These are phyloP conservation scores for Rhabdophis nuchalis DNA, from an alignment of 2,797 vertebrate genomes.

Conservation along the genomic window DNA sequence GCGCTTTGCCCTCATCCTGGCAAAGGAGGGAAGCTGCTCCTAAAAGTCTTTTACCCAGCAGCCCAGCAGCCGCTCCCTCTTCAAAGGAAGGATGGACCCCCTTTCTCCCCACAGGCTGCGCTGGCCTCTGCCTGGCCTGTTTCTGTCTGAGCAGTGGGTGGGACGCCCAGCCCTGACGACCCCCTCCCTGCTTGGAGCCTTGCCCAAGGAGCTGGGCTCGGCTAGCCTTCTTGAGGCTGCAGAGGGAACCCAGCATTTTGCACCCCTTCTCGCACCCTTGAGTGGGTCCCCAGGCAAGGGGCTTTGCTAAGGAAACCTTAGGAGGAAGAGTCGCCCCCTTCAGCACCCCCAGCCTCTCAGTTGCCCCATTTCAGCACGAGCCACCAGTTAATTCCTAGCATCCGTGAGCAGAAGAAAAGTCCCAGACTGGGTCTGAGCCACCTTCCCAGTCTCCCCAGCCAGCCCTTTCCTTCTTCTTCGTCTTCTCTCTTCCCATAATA, in stretches of 20 bases:
- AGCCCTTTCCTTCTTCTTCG: neutral
- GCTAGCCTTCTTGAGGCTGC: neutral
- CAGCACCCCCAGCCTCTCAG: neutral
- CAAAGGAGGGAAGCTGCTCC: fast-evolving
- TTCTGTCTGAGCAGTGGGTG: neutral
- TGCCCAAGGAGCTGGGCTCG: neutral
- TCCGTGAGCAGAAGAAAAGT: neutral
- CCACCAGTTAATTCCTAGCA: neutral
- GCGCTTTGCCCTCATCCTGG: neutral
- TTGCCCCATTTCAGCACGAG: neutral
- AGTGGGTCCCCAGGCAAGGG: too few relatives aligned
- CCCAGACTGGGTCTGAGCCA: neutral
- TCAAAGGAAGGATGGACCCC: slow-evolving; percentile 46
- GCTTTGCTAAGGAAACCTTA: neutral
- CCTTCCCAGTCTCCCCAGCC: too few relatives aligned
- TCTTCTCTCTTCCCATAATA: too few relatives aligned
- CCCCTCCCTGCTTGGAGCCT: neutral
- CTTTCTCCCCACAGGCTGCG: slow-evolving; percentile 47
- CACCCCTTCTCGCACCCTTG: too few relatives aligned
- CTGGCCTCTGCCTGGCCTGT: neutral
- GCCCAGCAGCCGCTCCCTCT: slow-evolving; percentile 18
- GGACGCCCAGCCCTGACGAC: fast-evolving
- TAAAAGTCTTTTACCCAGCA: slow-evolving; percentile 17
- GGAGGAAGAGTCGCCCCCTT: neutral
- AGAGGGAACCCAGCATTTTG: neutral